A percentile compares a stretch with the other conserved stretches of the same genome.
phyloP scores from a whole-genome alignment of 2,888 invertebrate genomes.

The Euplagia quadripunctaria region DNA sequence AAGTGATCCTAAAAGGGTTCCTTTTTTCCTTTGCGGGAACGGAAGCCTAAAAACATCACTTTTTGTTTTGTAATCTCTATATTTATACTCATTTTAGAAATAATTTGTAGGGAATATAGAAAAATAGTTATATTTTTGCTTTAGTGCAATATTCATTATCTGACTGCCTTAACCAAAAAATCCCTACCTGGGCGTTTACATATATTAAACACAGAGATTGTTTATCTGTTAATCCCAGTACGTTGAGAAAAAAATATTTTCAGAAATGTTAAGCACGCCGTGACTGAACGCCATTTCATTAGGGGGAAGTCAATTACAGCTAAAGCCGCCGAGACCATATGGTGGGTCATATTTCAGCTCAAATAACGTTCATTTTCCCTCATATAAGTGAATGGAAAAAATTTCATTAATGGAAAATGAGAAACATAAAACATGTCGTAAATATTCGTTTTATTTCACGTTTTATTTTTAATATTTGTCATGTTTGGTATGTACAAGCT shows the following conservation, averaged over 20 bases:
- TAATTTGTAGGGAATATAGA: too few species aligned
- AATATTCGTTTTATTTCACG: conserved; percentile 60
- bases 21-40: too few species aligned
- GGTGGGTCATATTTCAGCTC: conserved; percentile 69
- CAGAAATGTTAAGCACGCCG: conserved; percentile 46
- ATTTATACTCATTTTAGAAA: too few species aligned
- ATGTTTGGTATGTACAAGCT: conserved; percentile 16
- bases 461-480: conserved; percentile 43
- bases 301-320: conserved; percentile 70
- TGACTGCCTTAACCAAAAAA: too few species aligned
- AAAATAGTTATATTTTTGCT: too few species aligned
- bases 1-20: too few species aligned
- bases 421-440: conserved; percentile 64
- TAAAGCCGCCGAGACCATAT: conserved; percentile 65
- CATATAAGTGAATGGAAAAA: conserved; percentile 64
- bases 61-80: too few species aligned
- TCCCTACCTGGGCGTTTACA: too few species aligned
- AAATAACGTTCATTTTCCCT: conserved; percentile 68
- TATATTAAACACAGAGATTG: neutral
- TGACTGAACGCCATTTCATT: conserved; percentile 71
- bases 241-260: conserved; percentile 35
- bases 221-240: conserved; percentile 11
- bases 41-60: too few species aligned
- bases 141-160: neutral
- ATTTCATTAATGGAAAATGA: conserved; percentile 65